Conservation (phyloP, 2,888 invertebrate species). For the Gisinianus flammeolus region DNA sequence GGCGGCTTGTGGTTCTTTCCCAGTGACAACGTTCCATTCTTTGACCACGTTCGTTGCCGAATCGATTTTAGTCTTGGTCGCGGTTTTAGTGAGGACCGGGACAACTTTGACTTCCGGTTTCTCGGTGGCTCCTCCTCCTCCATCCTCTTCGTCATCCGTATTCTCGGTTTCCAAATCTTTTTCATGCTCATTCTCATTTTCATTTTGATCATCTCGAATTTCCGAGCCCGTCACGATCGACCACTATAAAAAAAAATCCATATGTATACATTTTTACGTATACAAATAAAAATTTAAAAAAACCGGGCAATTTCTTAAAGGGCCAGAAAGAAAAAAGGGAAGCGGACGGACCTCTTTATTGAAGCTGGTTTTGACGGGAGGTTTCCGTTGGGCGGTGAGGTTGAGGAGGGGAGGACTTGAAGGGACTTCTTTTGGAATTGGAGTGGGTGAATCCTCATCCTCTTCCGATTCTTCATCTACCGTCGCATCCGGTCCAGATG, state of each 20-base stretch:
- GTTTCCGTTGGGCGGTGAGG: not conserved
- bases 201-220: not conserved
- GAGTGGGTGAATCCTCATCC: conserved; percentile 43
- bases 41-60: not conserved
- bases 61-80: not conserved
- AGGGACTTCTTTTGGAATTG: conserved; percentile 20
- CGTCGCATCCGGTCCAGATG: conserved; percentile 27
- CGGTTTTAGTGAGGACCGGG: not conserved
- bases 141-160: not conserved
- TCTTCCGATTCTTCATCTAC: conserved; percentile 46
- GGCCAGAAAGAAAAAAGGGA: too few species aligned
- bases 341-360: conserved; percentile 25
- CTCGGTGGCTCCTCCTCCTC: not conserved
- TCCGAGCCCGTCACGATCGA: too few species aligned
- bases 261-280: too few species aligned
- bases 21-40: conserved; percentile 27
- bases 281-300: too few species aligned
- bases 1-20: conserved; percentile 4
- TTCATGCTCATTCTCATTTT: not conserved
- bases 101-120: not conserved
- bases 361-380: not conserved
- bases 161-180: not conserved
- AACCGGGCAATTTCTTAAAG: too few species aligned
- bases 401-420: conserved; percentile 21
- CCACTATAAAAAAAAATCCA: too few species aligned